These are phyloP conservation scores for Hesperophylax magnus DNA, from an alignment of 1,140 invertebrate species.

Conservation along the genomic window DNA sequence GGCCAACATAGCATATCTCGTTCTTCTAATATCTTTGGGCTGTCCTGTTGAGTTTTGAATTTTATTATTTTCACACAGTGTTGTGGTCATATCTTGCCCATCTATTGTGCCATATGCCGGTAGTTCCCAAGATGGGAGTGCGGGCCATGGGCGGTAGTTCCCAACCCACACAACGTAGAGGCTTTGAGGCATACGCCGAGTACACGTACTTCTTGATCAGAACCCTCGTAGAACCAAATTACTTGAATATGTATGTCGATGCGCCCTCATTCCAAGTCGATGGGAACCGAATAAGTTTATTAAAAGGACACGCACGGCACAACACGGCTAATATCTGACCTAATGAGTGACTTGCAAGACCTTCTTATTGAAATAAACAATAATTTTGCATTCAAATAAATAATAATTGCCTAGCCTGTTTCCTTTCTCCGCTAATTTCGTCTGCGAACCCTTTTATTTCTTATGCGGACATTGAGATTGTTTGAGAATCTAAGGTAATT, in stretches of 20 bases:
- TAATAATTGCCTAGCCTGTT: constrained; percentile 12
- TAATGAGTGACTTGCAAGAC: constrained; percentile 40
- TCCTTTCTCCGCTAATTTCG: constrained; percentile 17
- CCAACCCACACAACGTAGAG: not conserved
- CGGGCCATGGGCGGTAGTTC: too few species aligned
- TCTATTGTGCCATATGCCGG: constrained; percentile 29
- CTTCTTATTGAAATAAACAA: constrained; percentile 50
- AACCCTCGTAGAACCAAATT: constrained; percentile 28
- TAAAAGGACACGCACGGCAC: constrained; percentile 54
- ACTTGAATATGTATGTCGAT: constrained; percentile 45
- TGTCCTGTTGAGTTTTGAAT: not conserved
- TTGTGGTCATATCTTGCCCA: constrained; percentile 25
- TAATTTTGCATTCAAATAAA: not conserved
- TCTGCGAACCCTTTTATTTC: constrained; percentile 11
- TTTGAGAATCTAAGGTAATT: not conserved
- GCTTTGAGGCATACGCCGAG: constrained; percentile 19
- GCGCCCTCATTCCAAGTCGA: constrained; percentile 46
- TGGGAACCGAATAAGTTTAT: constrained; percentile 52
- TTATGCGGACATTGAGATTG: not conserved
- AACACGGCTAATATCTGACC: constrained; percentile 49
- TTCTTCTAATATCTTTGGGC: too few species aligned
- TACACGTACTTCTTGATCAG: constrained; percentile 4
- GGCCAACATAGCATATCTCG: too few species aligned
- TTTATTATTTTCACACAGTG: constrained; percentile 11
- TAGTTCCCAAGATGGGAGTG: constrained; percentile 28